Evolutionary conservation across 1,140 invertebrate species (phyloP).

Genomic region (Scaptomyza hsui): DNA sequence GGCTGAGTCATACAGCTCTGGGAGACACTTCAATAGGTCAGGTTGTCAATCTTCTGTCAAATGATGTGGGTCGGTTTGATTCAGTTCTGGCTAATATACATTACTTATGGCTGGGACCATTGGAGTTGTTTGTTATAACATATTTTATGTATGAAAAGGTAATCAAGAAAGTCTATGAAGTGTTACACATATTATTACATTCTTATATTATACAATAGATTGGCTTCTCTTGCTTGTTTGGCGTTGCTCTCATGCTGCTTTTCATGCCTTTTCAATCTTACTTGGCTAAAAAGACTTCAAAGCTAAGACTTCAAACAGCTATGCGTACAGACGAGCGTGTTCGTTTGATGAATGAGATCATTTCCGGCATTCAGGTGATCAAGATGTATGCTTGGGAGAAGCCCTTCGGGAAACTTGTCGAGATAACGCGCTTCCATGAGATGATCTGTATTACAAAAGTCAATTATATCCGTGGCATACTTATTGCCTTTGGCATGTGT

Average conservation of each 20-base stretch:
- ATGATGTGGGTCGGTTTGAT: constrained; percentile 85
- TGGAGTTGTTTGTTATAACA: constrained; percentile 85
- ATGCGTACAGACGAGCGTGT: constrained; percentile 92
- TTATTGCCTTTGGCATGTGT: constrained; percentile 90
- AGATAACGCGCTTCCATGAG: constrained; percentile 85
- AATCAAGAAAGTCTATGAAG: constrained; percentile 18
- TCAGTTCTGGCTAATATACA: constrained; percentile 79
- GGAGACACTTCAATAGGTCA: constrained; percentile 92
- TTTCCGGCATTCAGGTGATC: constrained; percentile 94
- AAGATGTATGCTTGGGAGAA: constrained; percentile 97
- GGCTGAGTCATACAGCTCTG: constrained; percentile 87
- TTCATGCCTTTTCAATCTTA: constrained; percentile 93
- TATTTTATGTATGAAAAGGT: constrained; percentile 83
- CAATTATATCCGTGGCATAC: constrained; percentile 89
- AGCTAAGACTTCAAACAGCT: constrained; percentile 88
- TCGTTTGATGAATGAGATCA: constrained; percentile 94
- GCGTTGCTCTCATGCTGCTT: constrained; percentile 90
- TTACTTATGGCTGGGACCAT: constrained; percentile 85
- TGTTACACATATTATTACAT: background rate
- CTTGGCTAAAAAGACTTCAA: constrained; percentile 89
- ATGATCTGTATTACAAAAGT: constrained; percentile 86
- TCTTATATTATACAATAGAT: constrained; percentile 35
- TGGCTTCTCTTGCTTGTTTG: constrained; percentile 87
- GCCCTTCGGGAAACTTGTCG: constrained; percentile 88
- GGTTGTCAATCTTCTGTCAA: constrained; percentile 88